Evolutionary conservation across 2,888 invertebrate genomes (phyloP).

Genomic region (Notocelia uddmanniana): DNA sequence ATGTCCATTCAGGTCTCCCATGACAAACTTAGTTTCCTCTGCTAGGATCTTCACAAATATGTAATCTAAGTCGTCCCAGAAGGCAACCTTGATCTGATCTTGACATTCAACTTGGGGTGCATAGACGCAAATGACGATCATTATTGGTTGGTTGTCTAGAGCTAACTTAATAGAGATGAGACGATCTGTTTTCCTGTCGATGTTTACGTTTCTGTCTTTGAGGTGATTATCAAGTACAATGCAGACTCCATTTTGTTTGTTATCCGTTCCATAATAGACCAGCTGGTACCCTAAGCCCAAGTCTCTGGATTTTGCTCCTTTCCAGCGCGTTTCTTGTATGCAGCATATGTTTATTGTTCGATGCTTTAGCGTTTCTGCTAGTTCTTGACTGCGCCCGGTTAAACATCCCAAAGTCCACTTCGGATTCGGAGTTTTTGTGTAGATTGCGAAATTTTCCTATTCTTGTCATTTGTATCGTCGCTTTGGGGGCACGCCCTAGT

Average conservation of each 20-base stretch:
- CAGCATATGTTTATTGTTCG: not conserved
- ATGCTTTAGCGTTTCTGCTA: not conserved
- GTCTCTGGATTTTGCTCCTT: slow-evolving; percentile 4
- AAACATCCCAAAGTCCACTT: not conserved
- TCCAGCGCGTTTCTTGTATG: not conserved
- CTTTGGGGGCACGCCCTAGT: not conserved
- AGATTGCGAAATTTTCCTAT: not conserved
- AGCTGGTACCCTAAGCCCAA: not conserved
- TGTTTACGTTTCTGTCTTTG: not conserved
- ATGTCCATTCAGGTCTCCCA: no score
- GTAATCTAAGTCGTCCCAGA: no score
- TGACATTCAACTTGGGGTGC: no score
- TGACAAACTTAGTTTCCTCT: no score
- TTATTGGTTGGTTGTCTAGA: not conserved
- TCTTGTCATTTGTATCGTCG: not conserved
- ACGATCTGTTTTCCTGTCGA: not conserved
- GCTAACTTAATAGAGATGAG: not conserved
- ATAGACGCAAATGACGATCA: no score
- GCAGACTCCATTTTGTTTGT: not conserved
- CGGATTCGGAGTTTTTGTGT: not conserved
- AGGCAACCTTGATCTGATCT: no score
- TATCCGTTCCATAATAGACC: not conserved
- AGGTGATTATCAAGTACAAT: not conserved
- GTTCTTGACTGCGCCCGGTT: not conserved
- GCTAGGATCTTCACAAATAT: no score